Base-by-base conservation (phyloP, 1,140 invertebrate species). In the Helicoverpa armigera region DNA sequence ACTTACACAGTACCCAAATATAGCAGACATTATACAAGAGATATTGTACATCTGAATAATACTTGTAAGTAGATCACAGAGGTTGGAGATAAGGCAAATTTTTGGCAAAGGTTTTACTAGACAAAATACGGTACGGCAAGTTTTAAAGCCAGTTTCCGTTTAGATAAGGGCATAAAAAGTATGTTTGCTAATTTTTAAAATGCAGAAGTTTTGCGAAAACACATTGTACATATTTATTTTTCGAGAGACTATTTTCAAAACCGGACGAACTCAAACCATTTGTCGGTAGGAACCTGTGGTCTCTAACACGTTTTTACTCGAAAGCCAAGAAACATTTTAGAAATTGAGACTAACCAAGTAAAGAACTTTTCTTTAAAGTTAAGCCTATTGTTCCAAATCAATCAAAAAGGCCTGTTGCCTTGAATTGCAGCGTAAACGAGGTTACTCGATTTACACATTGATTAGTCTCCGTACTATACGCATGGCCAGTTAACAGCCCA, bases 91-190 rank as follows among this genome's bases (percentile, higher is more conserved):
- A 67, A 67, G n/a, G 43, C 3, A 67, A 67, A 67, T 43, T 67
- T 67, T 67, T 67, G 63, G 63, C 63, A 67, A 67, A 23, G 16
- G 63, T 16, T 50, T 50, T 43, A 43, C 61, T 65, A 43, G 35
- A 18, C 43, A 67, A 16, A 35, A 63, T 50, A 48, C 48, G 50
- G 63, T n/a, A 50, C 63, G 18, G 43, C 35, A 67, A 67, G 35
- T 18, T 35, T 67, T 67, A 35, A 65, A 35, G 43, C 63, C 63
- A 18, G 16, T 67, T 67, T 50, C 43, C 48, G 63, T 43, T 3
- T n/a, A 50, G 43, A 67, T 67, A 43, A 65, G 63, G 14, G 31
- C 7, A 12, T 31, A 31, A 31, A 23, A 31, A 31, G 60, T 43
- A 11, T 23, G 10, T 50, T 67, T 67, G 18, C 43, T 67, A 11